Evolutionary conservation across 2,888 invertebrate genomes (phyloP).

Genomic region (Leptinotarsa haldemani): DNA sequence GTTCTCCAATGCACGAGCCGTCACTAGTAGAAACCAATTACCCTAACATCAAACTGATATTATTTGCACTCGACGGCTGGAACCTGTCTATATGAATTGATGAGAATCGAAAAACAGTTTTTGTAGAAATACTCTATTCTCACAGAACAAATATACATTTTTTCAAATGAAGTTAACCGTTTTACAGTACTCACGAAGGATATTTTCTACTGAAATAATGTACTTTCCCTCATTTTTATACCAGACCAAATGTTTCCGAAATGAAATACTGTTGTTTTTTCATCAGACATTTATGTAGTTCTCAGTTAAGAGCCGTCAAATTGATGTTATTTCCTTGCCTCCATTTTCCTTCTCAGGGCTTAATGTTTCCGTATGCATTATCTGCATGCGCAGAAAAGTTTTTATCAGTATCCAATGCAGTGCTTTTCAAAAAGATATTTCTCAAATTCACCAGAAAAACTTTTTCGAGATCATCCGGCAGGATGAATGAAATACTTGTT

Average conservation of each 20-base stretch:
- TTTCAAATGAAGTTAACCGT: no score
- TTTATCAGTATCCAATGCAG: slow-evolving; percentile 2
- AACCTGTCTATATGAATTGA: no score
- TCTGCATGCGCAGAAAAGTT: neutral
- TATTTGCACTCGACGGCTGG: no score
- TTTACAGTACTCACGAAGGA: no score
- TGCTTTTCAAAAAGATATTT: neutral
- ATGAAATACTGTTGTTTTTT: neutral
- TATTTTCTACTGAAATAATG: neutral
- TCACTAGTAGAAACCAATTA: no score
- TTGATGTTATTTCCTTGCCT: slow-evolving; percentile 13
- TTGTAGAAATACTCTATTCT: no score
- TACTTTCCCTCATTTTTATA: neutral
- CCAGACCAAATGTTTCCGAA: neutral
- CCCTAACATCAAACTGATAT: no score
- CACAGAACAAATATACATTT: neutral
- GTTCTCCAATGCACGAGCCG: no score
- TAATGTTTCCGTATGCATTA: slow-evolving; percentile 8
- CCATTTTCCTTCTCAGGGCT: slow-evolving; percentile 12
- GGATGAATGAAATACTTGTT: no score
- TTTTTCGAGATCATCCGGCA: neutral
- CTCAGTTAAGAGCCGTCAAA: neutral
- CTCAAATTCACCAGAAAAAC: neutral
- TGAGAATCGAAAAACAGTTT: no score
- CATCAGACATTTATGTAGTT: slow-evolving; percentile 6